Evolutionary conservation across 2,113 vertebrate genomes (phyloP), one percentile per base, ranked within the genome.

Genomic region (Leuciscus idus): DNA sequence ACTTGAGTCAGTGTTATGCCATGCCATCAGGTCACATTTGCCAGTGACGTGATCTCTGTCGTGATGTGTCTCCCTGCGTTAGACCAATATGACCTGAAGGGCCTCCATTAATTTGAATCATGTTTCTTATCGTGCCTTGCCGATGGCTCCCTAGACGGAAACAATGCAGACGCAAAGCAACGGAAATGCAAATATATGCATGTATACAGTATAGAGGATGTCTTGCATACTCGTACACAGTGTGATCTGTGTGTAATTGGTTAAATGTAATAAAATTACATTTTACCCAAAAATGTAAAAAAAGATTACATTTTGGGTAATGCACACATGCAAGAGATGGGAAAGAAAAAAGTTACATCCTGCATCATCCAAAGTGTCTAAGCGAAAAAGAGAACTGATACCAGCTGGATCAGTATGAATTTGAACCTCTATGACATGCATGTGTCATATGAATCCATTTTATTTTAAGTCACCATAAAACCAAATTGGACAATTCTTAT

Each of bases 21-120:
- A 76, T 76, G 74, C 76, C 74, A 33, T 33, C 33, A 70, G 81
- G 74, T 87, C 81, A 79, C 36, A 76, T 78, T 87, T 68, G 61
- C 86, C 81, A 87, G 12, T 11, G 73, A 64, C 33, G 50, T 80
- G 64, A 48, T 81, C 74, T 84, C 73, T 78, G 82, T 26, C 28
- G 61, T 84, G 74, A 81, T 73, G 30, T 73, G 50, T 84, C 81
- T 66, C 19, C 43, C 80, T 64, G 39, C 33, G 80, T 86, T 83
- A 83, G 28, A 26, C 52, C 78, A 83, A 28, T 76, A 26, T 61
- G 59, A 75, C 70, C 81, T 64, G 39, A 76, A 75, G 80, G 78
- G 68, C 36, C 23, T 36, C 59, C 23, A 73, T 73, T 84, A 74
- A 84, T 87, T 73, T 82, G 68, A 82, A 81, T 86, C 85, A 73